phyloP scores from a whole-genome alignment of 2,888 invertebrate genomes.

The Gari tellinella region DNA sequence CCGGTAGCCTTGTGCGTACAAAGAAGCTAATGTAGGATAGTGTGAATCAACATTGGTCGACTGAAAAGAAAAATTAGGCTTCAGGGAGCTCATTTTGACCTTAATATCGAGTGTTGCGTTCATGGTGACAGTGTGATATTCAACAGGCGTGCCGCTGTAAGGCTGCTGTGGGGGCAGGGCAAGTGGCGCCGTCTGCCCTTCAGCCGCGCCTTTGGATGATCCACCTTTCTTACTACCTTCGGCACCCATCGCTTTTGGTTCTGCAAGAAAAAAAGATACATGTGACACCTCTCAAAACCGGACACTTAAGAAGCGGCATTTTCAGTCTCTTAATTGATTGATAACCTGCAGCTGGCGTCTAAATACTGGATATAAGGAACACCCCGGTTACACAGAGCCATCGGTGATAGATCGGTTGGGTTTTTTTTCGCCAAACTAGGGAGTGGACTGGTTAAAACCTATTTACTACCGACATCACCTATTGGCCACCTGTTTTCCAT shows the following conservation, averaged over 20 bases:
- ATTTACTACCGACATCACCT: too few species aligned
- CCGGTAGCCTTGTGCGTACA: conserved; percentile 48
- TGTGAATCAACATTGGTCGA: conserved; percentile 44
- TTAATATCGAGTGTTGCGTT: conserved; percentile 53
- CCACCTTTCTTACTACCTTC: conserved; percentile 4
- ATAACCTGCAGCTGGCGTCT: too few species aligned
- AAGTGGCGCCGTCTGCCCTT: not conserved
- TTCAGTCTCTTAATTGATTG: too few species aligned
- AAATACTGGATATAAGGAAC: too few species aligned
- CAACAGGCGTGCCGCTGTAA: conserved; percentile 63
- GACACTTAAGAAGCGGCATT: too few species aligned
- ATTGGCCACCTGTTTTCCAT: too few species aligned
- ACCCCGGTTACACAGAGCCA: too few species aligned
- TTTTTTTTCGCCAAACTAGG: too few species aligned
- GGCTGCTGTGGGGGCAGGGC: conserved; percentile 61
- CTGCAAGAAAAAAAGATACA: too few species aligned
- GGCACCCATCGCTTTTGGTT: conserved; percentile 9
- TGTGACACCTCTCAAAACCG: too few species aligned
- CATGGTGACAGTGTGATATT: conserved; percentile 67
- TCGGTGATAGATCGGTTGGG: too few species aligned
- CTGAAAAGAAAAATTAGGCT: conserved; percentile 25
- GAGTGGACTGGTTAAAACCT: too few species aligned
- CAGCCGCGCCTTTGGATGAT: not conserved
- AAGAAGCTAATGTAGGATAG: conserved; percentile 35
- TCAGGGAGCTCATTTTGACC: conserved; percentile 34